Conservation (phyloP, 1,140 invertebrate species). For the Drosophila orena region DNA sequence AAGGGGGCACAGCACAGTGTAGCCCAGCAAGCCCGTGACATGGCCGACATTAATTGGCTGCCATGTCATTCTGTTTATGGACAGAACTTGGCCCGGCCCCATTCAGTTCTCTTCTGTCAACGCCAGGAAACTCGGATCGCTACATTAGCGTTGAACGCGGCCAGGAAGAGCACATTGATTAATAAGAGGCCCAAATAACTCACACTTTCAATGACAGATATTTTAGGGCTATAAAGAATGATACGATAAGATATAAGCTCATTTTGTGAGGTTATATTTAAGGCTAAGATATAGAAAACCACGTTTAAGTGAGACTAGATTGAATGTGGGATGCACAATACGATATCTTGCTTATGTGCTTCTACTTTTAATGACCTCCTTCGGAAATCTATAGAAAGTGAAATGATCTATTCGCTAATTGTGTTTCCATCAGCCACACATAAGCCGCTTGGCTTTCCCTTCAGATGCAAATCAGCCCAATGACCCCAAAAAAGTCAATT, state of each 20-base stretch:
- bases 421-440: conserved; percentile 41
- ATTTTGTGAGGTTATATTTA: too few species aligned
- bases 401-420: conserved; percentile 27
- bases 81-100: conserved; percentile 27
- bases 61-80: conserved; percentile 80
- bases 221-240: too few species aligned
- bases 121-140: conserved; percentile 62
- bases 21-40: conserved; percentile 46
- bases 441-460: neutral
- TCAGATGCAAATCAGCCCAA: conserved; percentile 8
- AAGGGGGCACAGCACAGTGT: conserved; percentile 16
- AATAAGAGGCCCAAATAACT: conserved; percentile 22
- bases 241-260: too few species aligned
- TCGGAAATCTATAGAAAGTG: conserved; percentile 32
- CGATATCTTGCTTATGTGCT: neutral
- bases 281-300: too few species aligned
- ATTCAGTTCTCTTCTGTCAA: conserved; percentile 45
- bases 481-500: conserved; percentile 34
- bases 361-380: conserved; percentile 16
- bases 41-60: conserved; percentile 79
- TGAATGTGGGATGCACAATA: too few species aligned
- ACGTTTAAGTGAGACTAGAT: too few species aligned
- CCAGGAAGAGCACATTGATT: conserved; percentile 53
- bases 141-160: conserved; percentile 44
- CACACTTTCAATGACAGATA: neutral